Evolutionary conservation across 2,888 invertebrate species (phyloP).

Genomic region (Amiota minor): DNA sequence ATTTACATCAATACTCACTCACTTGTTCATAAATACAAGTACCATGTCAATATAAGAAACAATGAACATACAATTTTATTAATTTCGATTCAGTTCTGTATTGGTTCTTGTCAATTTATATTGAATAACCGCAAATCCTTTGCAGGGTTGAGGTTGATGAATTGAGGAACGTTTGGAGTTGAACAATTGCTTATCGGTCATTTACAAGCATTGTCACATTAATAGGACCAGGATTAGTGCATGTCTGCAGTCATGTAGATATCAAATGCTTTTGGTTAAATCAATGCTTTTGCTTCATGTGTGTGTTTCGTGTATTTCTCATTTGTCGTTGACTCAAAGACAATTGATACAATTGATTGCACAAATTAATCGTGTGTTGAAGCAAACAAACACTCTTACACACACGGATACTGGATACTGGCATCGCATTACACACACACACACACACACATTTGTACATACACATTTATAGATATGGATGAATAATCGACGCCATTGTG

Average conservation of each 20-base stretch:
- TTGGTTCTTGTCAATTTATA: too few species aligned
- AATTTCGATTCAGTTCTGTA: too few species aligned
- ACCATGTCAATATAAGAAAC: neutral
- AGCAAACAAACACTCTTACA: neutral
- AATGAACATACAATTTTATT: too few species aligned
- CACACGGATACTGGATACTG: neutral
- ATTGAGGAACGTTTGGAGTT: too few species aligned
- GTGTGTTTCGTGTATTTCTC: neutral
- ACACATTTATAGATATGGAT: conserved; percentile 7
- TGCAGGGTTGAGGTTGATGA: too few species aligned
- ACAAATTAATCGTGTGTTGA: conserved; percentile 19
- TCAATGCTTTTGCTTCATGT: neutral
- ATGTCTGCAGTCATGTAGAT: neutral
- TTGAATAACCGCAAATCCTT: too few species aligned
- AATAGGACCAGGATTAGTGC: neutral
- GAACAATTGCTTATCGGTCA: too few species aligned
- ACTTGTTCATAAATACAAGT: neutral
- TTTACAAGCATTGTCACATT: too few species aligned
- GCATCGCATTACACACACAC: conserved; percentile 5
- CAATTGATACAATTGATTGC: conserved; percentile 34
- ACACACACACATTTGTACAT: conserved; percentile 33
- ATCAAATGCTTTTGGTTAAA: neutral
- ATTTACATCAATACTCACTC: neutral
- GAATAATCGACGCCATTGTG: conserved; percentile 8
- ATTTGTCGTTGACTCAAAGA: neutral